These are phyloP conservation scores for Nemapogon koenigi DNA, from an alignment of 2,888 invertebrate genomes.

Conservation along the genomic window DNA sequence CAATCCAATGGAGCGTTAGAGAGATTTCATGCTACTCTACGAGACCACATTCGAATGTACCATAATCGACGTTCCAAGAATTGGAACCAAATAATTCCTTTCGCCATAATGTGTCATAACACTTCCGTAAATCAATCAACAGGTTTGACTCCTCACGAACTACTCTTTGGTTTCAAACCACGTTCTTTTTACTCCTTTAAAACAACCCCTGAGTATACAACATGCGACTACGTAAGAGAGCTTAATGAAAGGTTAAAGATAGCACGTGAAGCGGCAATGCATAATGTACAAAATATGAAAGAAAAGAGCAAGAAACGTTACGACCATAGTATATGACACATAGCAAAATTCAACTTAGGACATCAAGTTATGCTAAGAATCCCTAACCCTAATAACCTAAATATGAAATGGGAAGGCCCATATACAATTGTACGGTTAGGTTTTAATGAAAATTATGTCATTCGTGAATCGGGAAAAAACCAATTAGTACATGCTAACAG, in stretches of 20 bases:
- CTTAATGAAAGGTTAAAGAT: slow-evolving; percentile 22
- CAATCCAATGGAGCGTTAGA: slow-evolving; percentile 25
- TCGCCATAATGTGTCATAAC: slow-evolving; percentile 26
- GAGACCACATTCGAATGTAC: slow-evolving; percentile 25
- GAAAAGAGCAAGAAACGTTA: slow-evolving; percentile 25
- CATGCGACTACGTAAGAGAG: slow-evolving; percentile 21
- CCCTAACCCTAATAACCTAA: slow-evolving; percentile 24
- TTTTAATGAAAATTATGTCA: slow-evolving; percentile 21
- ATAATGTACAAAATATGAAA: slow-evolving; percentile 21
- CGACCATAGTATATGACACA: slow-evolving; percentile 21
- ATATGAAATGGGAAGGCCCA: slow-evolving; percentile 25
- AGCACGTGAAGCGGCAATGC: slow-evolving; percentile 19
- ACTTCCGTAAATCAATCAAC: slow-evolving; percentile 24
- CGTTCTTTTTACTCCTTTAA: slow-evolving; percentile 21
- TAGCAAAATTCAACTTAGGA: slow-evolving; percentile 18
- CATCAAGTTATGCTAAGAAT: slow-evolving; percentile 20
- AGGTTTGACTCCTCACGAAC: slow-evolving; percentile 23
- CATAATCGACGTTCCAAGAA: slow-evolving; percentile 18
- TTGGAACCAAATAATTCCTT: slow-evolving; percentile 24
- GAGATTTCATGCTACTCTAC: slow-evolving; percentile 24
- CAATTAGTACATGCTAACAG: slow-evolving; percentile 19
- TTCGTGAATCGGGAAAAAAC: slow-evolving; percentile 16
- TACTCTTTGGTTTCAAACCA: slow-evolving; percentile 25
- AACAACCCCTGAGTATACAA: slow-evolving; percentile 19
- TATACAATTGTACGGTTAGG: slow-evolving; percentile 20